These are phyloP conservation scores for Lutra lutra DNA, from an alignment of 2,797 vertebrate genomes.

Conservation along the genomic window DNA sequence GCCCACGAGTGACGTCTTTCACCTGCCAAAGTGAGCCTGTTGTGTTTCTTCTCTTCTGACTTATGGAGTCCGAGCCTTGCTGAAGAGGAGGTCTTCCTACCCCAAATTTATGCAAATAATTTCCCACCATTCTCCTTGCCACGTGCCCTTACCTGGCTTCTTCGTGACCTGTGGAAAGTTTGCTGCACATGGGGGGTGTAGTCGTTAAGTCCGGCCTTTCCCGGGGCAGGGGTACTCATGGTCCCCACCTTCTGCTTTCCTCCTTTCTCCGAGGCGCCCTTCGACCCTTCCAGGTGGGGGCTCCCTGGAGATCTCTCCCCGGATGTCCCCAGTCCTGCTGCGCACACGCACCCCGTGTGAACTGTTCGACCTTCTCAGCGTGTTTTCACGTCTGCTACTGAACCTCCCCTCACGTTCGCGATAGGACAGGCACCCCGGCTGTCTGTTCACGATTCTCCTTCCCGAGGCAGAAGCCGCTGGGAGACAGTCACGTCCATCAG, in stretches of 20 bases:
- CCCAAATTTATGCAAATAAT: too few relatives aligned
- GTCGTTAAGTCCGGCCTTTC: rapidly evolving
- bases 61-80: neutral
- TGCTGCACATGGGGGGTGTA: neutral
- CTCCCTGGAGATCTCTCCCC: neutral
- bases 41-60: neutral
- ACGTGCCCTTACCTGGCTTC: neutral
- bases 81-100: neutral
- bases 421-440: neutral
- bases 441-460: too few relatives aligned
- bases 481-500: neutral
- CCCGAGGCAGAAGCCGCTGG: neutral
- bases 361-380: neutral
- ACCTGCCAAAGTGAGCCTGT: rapidly evolving
- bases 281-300: neutral
- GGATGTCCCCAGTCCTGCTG: rapidly evolving
- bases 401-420: neutral
- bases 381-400: neutral
- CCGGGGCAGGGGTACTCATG: neutral
- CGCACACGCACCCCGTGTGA: neutral
- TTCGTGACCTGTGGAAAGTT: too few relatives aligned
- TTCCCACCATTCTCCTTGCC: neutral
- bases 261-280: neutral
- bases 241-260: neutral
- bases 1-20: neutral